Evolutionary conservation across 2,113 vertebrate genomes (phyloP), one percentile per base, ranked within the genome.

Genomic region (Condylura cristata): DNA sequence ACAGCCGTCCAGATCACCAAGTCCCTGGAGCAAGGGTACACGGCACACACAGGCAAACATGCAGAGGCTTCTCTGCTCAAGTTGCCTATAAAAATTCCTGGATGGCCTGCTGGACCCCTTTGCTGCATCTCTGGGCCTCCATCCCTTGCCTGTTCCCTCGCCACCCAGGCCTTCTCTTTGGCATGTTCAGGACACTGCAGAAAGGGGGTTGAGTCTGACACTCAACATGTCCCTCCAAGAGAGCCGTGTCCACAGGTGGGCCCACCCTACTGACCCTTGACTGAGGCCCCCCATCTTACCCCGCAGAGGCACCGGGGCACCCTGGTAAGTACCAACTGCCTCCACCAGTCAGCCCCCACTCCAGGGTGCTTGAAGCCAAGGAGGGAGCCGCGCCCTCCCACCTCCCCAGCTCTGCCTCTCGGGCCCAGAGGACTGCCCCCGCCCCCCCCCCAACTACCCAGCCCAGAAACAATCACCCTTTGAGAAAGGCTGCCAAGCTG

Each of bases 391-490:
- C 56, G 66, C 75, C 84, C 16, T 92, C 41, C 20, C 24, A 3
- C 17, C 1, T 48, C 60, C 86, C 61, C 39, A 28, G 41, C 39
- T 89, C 70, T 41, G 91, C 6, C 79, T 48, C 89, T 61, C 0
- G 22, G 63, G 28, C 28, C 63, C 63, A 14, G 30, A 60, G 22
- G 28, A 22, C 3, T 26, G 24, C 53, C 14, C 53, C 6, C 53
- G 4, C 53, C 68, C 74, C 28, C 51, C 66, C 83, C 86, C 37
- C 84, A 76, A 30, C 93, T 85, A 68, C 84, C 96, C 66, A 41
- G 96, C 58, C 88, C 63, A 44, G 85, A 96, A 97, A 97, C 97
- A 97, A 97, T 96, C 94, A 68, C 90, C 96, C 96, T 96, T 97
- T 97, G 96, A 96, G 95, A 95, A 85, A 79, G 46, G 46, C 95